phyloP scores from a whole-genome alignment of 1,140 invertebrate species.

The Harpegnathos saltator region DNA sequence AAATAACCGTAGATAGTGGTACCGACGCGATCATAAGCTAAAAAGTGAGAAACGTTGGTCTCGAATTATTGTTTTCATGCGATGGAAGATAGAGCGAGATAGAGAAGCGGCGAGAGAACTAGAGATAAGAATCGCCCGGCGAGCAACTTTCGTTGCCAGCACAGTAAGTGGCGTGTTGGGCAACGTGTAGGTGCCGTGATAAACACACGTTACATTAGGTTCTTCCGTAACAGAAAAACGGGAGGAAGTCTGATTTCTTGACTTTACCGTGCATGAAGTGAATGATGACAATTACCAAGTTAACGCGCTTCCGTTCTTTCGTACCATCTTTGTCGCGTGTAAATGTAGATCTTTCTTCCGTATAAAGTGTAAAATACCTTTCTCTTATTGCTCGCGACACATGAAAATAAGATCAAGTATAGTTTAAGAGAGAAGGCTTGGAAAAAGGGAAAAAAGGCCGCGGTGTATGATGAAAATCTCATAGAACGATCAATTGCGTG shows the following conservation, averaged over 20 bases:
- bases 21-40: slow-evolving; percentile 17
- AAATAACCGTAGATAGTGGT: slow-evolving; percentile 35
- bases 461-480: slow-evolving; percentile 14
- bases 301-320: slow-evolving; percentile 35
- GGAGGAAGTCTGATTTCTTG: slow-evolving; percentile 69
- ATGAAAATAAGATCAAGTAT: background rate
- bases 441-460: background rate
- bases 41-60: slow-evolving; percentile 62
- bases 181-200: slow-evolving; percentile 65
- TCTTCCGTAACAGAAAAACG: slow-evolving; percentile 71
- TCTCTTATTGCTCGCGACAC: background rate
- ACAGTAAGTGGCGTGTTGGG: slow-evolving; percentile 72
- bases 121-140: slow-evolving; percentile 73
- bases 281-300: slow-evolving; percentile 43
- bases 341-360: background rate
- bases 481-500: slow-evolving; percentile 19
- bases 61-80: slow-evolving; percentile 71
- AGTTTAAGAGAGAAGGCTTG: background rate
- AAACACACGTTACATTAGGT: slow-evolving; percentile 77
- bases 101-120: slow-evolving; percentile 64
- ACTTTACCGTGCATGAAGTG: slow-evolving; percentile 63
- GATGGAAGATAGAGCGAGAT: slow-evolving; percentile 71
- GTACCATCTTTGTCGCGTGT: background rate
- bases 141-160: slow-evolving; percentile 72
- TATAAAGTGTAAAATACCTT: slow-evolving; percentile 9